phyloP scores from a whole-genome alignment of 1,140 invertebrate species.

The Triops longicaudatus region DNA sequence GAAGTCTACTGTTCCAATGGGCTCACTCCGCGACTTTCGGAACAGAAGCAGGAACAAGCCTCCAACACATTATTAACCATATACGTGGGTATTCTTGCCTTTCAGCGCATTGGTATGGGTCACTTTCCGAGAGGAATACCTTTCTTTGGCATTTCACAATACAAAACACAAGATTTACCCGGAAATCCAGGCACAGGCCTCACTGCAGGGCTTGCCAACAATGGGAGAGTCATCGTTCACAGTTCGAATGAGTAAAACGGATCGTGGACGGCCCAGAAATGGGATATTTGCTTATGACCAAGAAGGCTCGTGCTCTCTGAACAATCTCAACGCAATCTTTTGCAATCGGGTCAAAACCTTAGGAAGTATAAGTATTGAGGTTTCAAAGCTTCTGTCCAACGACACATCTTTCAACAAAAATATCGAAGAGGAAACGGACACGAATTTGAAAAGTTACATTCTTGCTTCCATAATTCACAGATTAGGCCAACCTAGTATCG shows the following conservation, averaged over 20 bases:
- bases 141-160: neutral
- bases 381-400: too few relatives aligned
- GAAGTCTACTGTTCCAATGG: neutral
- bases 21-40: neutral
- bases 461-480: too few relatives aligned
- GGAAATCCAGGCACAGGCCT: neutral
- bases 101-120: neutral
- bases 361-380: neutral
- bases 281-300: neutral
- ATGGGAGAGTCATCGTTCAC: neutral
- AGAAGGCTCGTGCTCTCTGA: neutral
- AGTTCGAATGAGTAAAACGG: neutral
- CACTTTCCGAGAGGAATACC: neutral
- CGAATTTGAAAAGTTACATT: too few relatives aligned
- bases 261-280: neutral
- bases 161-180: neutral
- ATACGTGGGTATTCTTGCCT: neutral
- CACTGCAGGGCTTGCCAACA: neutral
- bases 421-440: too few relatives aligned
- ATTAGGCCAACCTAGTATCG: too few relatives aligned
- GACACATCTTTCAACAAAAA: too few relatives aligned
- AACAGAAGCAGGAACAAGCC: neutral
- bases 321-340: neutral
- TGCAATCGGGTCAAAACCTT: too few relatives aligned
- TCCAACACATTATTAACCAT: neutral